These are phyloP conservation scores for Eucidaris tribuloides DNA, from an alignment of 35 echinoderm and acorn worm genomes.

Conservation along the genomic window DNA sequence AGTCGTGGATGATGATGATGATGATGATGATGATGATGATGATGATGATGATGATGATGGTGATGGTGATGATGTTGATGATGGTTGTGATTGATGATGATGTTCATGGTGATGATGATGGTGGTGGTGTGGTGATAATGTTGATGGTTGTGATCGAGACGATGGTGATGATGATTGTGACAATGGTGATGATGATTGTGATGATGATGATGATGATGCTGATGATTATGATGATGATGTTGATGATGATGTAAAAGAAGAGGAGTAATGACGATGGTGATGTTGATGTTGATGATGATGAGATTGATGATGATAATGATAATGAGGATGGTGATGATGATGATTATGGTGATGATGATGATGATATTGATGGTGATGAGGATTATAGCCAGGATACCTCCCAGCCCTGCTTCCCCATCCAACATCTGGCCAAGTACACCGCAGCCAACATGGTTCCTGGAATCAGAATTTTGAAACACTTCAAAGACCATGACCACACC, in stretches of 20 bases:
- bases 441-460: conserved; percentile 9
- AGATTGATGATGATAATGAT: too few species aligned
- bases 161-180: not conserved
- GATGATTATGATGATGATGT: not conserved
- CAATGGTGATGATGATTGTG: not conserved
- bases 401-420: not conserved
- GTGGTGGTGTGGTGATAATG: not conserved
- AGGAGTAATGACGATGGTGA: too few species aligned
- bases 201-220: not conserved
- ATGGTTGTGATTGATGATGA: not conserved
- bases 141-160: not conserved
- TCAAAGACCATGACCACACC: conserved; percentile 83
- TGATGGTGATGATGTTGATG: not conserved
- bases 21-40: not conserved
- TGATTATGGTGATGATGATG: too few species aligned
- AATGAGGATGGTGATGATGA: too few species aligned
- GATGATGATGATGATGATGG: not conserved
- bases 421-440: not conserved
- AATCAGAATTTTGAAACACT: conserved; percentile 33
- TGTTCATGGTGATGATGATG: not conserved
- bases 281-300: too few species aligned
- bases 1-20: not conserved
- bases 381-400: too few species aligned
- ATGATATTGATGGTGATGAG: conserved; percentile 6
- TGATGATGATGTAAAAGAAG: too few species aligned